These are phyloP conservation scores for Phoebastria nigripes DNA, from an alignment of 2,797 vertebrate species.

Conservation along the genomic window DNA sequence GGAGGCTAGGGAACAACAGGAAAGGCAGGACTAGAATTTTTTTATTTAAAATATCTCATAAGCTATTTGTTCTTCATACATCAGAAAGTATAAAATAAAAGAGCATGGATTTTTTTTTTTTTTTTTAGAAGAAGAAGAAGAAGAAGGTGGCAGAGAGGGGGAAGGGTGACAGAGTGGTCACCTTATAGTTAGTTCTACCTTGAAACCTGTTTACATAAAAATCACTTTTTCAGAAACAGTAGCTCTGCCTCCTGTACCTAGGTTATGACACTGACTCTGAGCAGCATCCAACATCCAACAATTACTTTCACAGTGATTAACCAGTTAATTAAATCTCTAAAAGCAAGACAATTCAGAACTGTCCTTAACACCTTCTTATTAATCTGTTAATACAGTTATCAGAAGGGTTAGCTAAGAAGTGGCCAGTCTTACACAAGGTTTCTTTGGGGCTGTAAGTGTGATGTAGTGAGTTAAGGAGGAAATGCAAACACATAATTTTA, in stretches of 20 bases:
- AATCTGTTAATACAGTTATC: neutral
- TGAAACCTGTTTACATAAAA: neutral
- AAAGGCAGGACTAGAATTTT: neutral
- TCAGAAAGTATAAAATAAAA: neutral
- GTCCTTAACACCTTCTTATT: neutral
- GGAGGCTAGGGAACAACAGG: neutral
- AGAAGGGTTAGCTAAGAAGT: neutral
- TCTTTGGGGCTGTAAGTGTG: neutral
- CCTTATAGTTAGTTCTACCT: neutral
- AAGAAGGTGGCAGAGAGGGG: neutral
- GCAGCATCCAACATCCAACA: neutral
- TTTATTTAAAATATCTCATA: neutral
- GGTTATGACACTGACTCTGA: neutral
- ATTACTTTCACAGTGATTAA: neutral
- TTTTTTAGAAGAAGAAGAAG: neutral
- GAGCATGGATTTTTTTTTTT: neutral
- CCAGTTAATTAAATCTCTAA: neutral
- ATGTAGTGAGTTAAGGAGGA: neutral
- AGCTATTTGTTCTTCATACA: neutral
- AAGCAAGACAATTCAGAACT: neutral
- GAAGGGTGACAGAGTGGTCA: neutral
- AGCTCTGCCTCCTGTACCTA: neutral
- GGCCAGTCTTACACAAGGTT: neutral
- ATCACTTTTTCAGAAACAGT: neutral
- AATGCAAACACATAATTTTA: slow-evolving; percentile 20